phyloP scores from a whole-genome alignment of 1,140 invertebrate genomes.

The Drosophila orena region DNA sequence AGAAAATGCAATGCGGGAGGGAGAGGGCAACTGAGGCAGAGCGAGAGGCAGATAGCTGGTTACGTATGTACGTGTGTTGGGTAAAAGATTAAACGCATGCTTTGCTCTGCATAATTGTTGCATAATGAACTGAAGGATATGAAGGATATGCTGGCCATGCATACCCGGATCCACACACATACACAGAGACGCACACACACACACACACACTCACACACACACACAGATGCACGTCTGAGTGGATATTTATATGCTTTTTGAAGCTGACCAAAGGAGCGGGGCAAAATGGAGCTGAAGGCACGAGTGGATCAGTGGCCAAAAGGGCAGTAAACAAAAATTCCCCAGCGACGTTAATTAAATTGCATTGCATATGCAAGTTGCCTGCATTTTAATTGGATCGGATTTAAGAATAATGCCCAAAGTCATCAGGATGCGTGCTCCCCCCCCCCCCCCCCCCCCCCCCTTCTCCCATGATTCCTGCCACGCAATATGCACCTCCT shows the following conservation, averaged over 20 bases:
- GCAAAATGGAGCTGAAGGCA: background rate
- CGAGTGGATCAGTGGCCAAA: conserved; percentile 42
- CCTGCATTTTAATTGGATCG: conserved; percentile 81
- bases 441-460: background rate
- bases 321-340: conserved; percentile 63
- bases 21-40: background rate
- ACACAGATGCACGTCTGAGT: conserved; percentile 41
- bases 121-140: conserved; percentile 83
- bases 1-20: conserved; percentile 58
- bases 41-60: background rate
- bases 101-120: conserved; percentile 83
- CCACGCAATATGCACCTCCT: conserved; percentile 67
- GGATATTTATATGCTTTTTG: conserved; percentile 76
- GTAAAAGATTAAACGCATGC: conserved; percentile 82
- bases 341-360: conserved; percentile 81
- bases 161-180: conserved; percentile 7
- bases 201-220: conserved; percentile 10
- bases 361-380: conserved; percentile 81
- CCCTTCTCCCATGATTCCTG: conserved; percentile 11
- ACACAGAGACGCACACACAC: conserved; percentile 23
- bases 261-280: conserved; percentile 35
- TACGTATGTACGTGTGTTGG: conserved; percentile 52
- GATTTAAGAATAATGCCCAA: conserved; percentile 81
- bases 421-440: conserved; percentile 60
- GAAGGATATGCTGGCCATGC: conserved; percentile 70